Evolutionary conservation across 2,888 invertebrate genomes (phyloP), one percentile per base, ranked within the genome.

Genomic region (Aporophyla lueneburgensis): DNA sequence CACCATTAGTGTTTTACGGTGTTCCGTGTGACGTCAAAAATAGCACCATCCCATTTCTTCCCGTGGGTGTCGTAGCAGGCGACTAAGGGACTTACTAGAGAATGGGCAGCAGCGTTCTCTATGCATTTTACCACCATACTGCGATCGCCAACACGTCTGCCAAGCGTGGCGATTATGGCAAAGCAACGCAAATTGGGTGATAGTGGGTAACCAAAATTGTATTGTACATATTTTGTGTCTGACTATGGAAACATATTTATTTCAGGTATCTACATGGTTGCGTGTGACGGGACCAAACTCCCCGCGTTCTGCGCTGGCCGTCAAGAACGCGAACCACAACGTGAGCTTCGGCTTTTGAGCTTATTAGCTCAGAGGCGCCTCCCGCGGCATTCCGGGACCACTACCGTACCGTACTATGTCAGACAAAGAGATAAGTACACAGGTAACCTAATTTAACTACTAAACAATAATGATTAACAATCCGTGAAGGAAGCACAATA

Each of bases 231-330:
- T 65, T 24, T 27, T 12, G 21, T 9, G 5, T 27, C 21, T 9
- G 27, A 51, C 51, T 27, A 9, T 33, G 33, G n/a, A 56, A 54
- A 56, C 4, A 33, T n/a, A n/a, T 33, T 71, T 21, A 46, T 79
- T 76, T 4, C 93, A 97, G 95, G 92, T 96, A 1, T 96, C 96
- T 3, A 95, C 93, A 71, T 97, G 97, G 97, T 90, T 97, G 7
- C 94, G 97, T 46, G 96, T 97, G 74, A 97, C 97, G 0, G 97
- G 97, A 5, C 96, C 96, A 4, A 97, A 97, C 89, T 97, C 97
- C 0, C 97, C 97, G 6, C 93, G 96, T 10, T 92, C 95, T 0
- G 94, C 95, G 58, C 86, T 93, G 14, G 94, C 94, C 1, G 89
- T 94, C 49, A 94, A 92, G 76, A 93, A 93, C 81, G 90, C 94